Base-by-base conservation (phyloP, 2,113 vertebrate species). In the Cygnus atratus region DNA sequence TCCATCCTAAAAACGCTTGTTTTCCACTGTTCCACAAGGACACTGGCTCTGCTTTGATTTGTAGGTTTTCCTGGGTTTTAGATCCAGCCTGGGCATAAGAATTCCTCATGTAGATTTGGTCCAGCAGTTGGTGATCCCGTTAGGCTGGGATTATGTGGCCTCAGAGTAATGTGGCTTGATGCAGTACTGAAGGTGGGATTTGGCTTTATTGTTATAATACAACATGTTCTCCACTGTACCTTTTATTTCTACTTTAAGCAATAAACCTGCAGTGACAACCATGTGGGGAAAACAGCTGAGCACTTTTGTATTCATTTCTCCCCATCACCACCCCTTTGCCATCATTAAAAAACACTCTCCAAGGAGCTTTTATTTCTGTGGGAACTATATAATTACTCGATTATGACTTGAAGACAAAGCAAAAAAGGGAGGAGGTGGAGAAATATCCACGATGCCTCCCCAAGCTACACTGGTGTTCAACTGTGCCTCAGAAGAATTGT, bases 21-120 rank as follows among this genome's bases (percentile, higher is more conserved):
- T 52, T 57, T 84, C 58, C 15, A 15, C 18, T n/a, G 14, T 11
- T 81, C 39, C 41, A 39, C 20, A 29, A 52, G 35, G 70, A 67
- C 66, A 25, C n/a, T 1, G 3, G 3, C 43, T 81, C n/a, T 48
- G 31, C 46, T 91, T 50, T 55, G 46, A 6, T 72, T 76, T 86
- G 28, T 61, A 46, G 57, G 18, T 13, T 84, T 66, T 63, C 17
- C n/a, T 54, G 35, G 13, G 20, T 63, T 89, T 83, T 72, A 66
- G 59, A 84, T 52, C 20, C 48, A 19, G 0, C 4, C 43, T 81
- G 62, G 70, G 26, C 9, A 37, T 22, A 35, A 65, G 66, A 71
- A 37, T 2, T 7, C 12, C 9, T 89, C 6, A 0, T 4, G 17
- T 21, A 73, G 63, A 8, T 11, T 10, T 3, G 3, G 6, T 18